These are phyloP conservation scores for Chrysaora quinquecirrha DNA, from an alignment of 30 jellyfish, hydroid and myxozoan species.

Conservation along the genomic window DNA sequence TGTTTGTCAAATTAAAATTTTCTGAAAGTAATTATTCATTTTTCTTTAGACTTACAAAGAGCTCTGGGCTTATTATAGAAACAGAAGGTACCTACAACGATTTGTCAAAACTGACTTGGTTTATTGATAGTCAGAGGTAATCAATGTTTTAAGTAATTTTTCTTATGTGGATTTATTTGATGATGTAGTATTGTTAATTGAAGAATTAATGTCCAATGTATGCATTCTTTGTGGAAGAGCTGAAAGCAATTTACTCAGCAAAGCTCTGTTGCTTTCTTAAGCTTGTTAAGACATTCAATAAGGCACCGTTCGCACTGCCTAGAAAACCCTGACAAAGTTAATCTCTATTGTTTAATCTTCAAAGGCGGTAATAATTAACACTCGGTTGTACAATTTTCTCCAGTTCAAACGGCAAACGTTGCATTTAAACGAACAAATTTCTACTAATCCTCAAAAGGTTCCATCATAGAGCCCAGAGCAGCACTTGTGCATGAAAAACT, in stretches of 20 bases:
- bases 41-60: slow-evolving; percentile 24
- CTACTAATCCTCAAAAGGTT: too few species aligned
- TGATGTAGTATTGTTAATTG: neutral
- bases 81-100: slow-evolving; percentile 27
- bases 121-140: slow-evolving; percentile 85
- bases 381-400: too few species aligned
- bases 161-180: neutral
- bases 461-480: too few species aligned
- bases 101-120: slow-evolving; percentile 57
- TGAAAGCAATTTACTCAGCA: neutral
- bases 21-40: too few species aligned
- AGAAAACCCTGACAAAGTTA: too few species aligned
- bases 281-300: neutral
- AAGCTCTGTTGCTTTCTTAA: neutral
- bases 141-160: neutral
- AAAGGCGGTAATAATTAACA: too few species aligned
- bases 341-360: too few species aligned
- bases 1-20: too few species aligned
- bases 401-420: too few species aligned
- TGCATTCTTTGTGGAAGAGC: neutral
- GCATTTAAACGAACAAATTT: too few species aligned
- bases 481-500: too few species aligned
- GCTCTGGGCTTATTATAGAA: slow-evolving; percentile 62
- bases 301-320: neutral
- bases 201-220: neutral